Base-by-base conservation (phyloP, 2,888 invertebrate species). In the Brachyptera risi region DNA sequence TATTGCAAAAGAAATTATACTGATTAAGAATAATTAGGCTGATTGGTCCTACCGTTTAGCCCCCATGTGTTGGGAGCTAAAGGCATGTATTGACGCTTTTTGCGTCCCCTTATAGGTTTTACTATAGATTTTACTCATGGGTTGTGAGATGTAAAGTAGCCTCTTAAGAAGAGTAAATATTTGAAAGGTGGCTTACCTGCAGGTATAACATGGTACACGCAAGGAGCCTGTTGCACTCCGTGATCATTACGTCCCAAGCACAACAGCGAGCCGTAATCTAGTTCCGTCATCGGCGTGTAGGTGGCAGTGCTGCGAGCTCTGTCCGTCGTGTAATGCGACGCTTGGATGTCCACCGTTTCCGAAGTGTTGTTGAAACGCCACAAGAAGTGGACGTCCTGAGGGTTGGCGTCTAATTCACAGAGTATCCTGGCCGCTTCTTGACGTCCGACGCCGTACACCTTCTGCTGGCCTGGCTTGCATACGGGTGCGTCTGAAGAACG, bases 311-410 rank as follows among this genome's bases (percentile, higher is more conserved):
- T 87, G 27, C 83, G 79, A 7, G 83, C 78, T 37, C 80, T 79
- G 68, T 87, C 86, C 56, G 79, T 80, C 63, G 79, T 78, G 65
- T 85, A 79, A 67, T 81, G 79, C 59, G 81, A 82, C 64, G 82
- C 80, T 13, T 85, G 81, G 68, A 88, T 83, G 74, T 88, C 87
- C 65, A 85, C 78, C 26, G 83, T 80, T 69, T 87, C 87, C 67
- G 83, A 82, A 42, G 85, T 83, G 72, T 86, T 87, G 78, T 90
- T 90, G 76, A 90, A 87, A 75, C 84, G 86, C 88, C 88, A 88
- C 63, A 80, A 79, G 75, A 87, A 88, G 67, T 78, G 79, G 37
- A 86, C 80, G 56, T 85, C 86, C 72, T 81, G 78, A 7, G 92
- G 92, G 72, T 90, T 90, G 0, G 90, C 87, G 61, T 77, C 76